Evolutionary conservation across 2,797 vertebrate genomes (phyloP), one percentile per base, ranked within the genome.

Genomic region (Acanthurus leucopareius): DNA sequence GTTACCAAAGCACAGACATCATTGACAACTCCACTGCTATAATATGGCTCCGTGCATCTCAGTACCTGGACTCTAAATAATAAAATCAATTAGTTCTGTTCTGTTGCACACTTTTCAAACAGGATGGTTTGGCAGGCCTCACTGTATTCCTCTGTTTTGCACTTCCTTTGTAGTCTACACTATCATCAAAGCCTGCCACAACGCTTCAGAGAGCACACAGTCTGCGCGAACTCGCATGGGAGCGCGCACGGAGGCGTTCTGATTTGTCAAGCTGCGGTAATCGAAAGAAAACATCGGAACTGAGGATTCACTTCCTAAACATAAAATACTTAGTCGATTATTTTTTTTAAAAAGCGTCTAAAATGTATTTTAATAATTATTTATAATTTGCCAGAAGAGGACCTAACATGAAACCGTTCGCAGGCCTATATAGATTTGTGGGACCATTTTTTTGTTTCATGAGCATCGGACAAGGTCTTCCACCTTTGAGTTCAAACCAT

Each of bases 161-260:
- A 76, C 83, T 77, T 82, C 81, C 89, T 90, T 88, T 91, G 90
- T 90, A 82, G 73, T 82, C 81, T 61, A 14, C 81, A 59, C 73
- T 68, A 32, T 57, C 73, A 87, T 80, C 85, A 88, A 71, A 88
- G 86, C 64, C 78, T 88, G 53, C 49, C 73, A 61, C 62, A 70
- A 75, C 60, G 79, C 74, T 59, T 47, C 53, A 81, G 2, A 77
- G 59, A 69, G 65, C 79, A 77, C 78, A 64, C 76, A 15, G 51
- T 54, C 51, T 73, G 88, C 89, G 89, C 85, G 89, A 77, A 72
- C 88, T 65, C 85, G 86, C 56, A 62, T 72, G 77, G 71, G 90
- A 72, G 87, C 92, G 92, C 86, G 89, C 93, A 63, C 66, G 84
- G 86, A 88, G 86, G 87, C 82, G 85, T 86, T 71, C 88, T 84